Evolutionary conservation across 2,888 invertebrate species (phyloP).

Genomic region (Coenonympha glycerion): DNA sequence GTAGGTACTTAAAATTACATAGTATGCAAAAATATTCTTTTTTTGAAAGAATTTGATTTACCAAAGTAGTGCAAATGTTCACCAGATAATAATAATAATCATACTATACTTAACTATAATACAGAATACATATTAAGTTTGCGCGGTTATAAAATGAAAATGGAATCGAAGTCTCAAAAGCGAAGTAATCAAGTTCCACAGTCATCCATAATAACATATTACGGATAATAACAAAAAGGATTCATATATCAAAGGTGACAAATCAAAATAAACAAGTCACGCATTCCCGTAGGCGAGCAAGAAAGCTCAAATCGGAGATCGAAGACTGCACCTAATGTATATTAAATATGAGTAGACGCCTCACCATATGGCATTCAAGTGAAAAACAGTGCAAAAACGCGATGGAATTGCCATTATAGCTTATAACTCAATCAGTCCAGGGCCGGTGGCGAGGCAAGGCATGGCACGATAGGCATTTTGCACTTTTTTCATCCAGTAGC

Average conservation of each 20-base stretch:
- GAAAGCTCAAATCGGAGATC: slow-evolving; percentile 59
- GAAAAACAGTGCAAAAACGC: slow-evolving; percentile 70
- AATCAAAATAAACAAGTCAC: slow-evolving; percentile 69
- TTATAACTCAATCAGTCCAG: slow-evolving; percentile 71
- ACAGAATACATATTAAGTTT: neutral
- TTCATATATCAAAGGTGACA: slow-evolving; percentile 69
- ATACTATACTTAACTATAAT: slow-evolving; percentile 4
- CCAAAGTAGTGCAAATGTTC: neutral
- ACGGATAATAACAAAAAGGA: slow-evolving; percentile 60
- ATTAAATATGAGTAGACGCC: slow-evolving; percentile 62
- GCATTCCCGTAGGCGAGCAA: slow-evolving; percentile 56
- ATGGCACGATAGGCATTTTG: slow-evolving; percentile 63
- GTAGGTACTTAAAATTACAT: too few relatives aligned
- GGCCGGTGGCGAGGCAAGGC: slow-evolving; percentile 44
- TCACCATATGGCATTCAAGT: slow-evolving; percentile 55
- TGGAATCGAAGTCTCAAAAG: slow-evolving; percentile 33
- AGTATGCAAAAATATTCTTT: too few relatives aligned
- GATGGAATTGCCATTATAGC: slow-evolving; percentile 69
- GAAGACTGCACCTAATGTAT: slow-evolving; percentile 61
- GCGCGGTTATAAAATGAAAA: slow-evolving; percentile 29
- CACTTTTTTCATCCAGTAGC: slow-evolving; percentile 64
- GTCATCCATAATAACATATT: slow-evolving; percentile 52
- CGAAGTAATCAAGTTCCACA: slow-evolving; percentile 48
- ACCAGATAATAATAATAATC: too few relatives aligned
- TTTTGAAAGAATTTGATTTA: too few relatives aligned